Evolutionary conservation across 2,797 vertebrate species (phyloP), one percentile per base, ranked within the genome.

Genomic region (Aphelocoma californica): DNA sequence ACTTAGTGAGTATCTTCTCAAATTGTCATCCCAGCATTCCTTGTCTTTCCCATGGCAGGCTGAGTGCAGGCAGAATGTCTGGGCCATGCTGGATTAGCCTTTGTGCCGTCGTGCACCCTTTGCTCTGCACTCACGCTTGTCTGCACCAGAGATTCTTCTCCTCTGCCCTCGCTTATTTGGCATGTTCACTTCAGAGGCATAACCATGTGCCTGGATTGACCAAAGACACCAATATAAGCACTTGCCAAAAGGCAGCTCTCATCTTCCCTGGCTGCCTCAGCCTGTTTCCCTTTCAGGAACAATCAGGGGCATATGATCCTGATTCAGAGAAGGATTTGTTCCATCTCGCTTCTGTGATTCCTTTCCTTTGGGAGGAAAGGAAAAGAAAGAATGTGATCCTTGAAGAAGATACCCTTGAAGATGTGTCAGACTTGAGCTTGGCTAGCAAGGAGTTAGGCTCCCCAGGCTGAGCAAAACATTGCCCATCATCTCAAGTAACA

Each of bases 291-390:
- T 89, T 84, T 45, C 81, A 83, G 50, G 89, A 62, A 31, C 64
- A 70, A 50, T 89, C 42, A 86, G 48, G 51, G 74, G 20, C 90
- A 80, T 78, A 60, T 80, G 90, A 92, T 87, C 45, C 44, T 93
- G 81, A 93, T 91, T 92, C 88, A 95, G 78, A 71, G 65, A 48
- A 65, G 28, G 45, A 48, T 85, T 89, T 88, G 28, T 92, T 84
- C 78, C 3, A 2, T 90, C 81, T 85, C 60, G 44, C n/a, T 60
- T 51, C 19, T 56, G 16, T 81, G 86, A 89, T 88, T 93, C 92
- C 92, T 40, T 40, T 40, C 40, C 40, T 71, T 74, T 64, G 48
- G 32, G 84, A 93, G 45, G 40, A 64, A 87, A 79, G 18, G 45
- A 81, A 42, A 74, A 60, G 56, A 48, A 56, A 44, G 21, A 73